phyloP scores from a whole-genome alignment of 1,140 invertebrate species.

The Panagrolaimus sp. region DNA sequence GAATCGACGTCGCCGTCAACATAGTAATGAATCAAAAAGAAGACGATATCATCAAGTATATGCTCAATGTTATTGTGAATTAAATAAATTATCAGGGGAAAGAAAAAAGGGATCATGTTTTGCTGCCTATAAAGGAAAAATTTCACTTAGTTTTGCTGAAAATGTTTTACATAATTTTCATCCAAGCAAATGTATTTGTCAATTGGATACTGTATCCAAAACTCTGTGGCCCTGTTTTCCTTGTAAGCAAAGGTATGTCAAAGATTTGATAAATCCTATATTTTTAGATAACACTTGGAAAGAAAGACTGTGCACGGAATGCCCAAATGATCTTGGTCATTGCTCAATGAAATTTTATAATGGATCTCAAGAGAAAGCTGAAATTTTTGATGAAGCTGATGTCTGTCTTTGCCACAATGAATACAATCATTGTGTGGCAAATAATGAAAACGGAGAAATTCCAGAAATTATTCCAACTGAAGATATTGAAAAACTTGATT shows the following conservation, averaged over 20 bases:
- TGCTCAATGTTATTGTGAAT: slow-evolving; percentile 56
- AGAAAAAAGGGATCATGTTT: slow-evolving; percentile 53
- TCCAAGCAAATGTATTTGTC: slow-evolving; percentile 53
- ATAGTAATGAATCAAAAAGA: slow-evolving; percentile 22
- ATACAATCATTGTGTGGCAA: slow-evolving; percentile 56
- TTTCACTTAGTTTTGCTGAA: slow-evolving; percentile 41
- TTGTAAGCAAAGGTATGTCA: slow-evolving; percentile 35
- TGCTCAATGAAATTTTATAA: slow-evolving; percentile 57
- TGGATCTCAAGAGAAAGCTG: slow-evolving; percentile 30
- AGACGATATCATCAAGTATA: slow-evolving; percentile 54
- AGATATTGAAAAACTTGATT: slow-evolving; percentile 33
- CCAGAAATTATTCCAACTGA: slow-evolving; percentile 51
- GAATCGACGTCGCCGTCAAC: too few relatives aligned
- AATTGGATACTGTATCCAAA: slow-evolving; percentile 50
- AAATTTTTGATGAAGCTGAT: slow-evolving; percentile 30
- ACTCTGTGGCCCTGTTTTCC: slow-evolving; percentile 58
- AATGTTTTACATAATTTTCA: slow-evolving; percentile 49
- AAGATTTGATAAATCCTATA: background rate
- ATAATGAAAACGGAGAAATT: slow-evolving; percentile 55
- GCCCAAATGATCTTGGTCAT: slow-evolving; percentile 48
- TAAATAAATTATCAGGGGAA: slow-evolving; percentile 52
- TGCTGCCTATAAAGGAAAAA: slow-evolving; percentile 52
- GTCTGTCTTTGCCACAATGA: slow-evolving; percentile 43
- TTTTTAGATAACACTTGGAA: slow-evolving; percentile 57
- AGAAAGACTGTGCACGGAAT: slow-evolving; percentile 54